These are phyloP conservation scores for Megalops cyprinoides DNA, from an alignment of 2,797 vertebrate genomes.

Conservation along the genomic window DNA sequence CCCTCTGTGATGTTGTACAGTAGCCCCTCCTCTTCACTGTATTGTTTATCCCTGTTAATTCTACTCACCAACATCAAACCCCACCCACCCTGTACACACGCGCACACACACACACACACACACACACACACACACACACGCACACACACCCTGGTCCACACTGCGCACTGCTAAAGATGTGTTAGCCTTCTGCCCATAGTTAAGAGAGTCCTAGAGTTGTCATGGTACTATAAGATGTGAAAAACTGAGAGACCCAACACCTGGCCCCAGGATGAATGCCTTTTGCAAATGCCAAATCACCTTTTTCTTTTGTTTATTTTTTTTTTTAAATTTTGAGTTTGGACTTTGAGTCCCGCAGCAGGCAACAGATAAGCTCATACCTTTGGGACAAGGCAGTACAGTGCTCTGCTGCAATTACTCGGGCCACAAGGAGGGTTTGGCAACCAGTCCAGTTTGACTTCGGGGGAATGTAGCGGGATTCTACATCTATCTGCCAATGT, in stretches of 20 bases:
- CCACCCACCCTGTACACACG: constrained; percentile 58
- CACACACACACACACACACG: constrained; percentile 10
- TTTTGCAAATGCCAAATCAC: constrained; percentile 2
- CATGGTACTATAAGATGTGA: constrained; percentile 61
- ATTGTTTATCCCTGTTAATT: constrained; percentile 70
- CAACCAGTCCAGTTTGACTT: neutral
- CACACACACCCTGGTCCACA: constrained; percentile 64
- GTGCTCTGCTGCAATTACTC: neutral
- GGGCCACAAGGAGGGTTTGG: neutral
- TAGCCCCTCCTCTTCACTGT: constrained; percentile 31
- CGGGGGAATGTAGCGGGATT: neutral
- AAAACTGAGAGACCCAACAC: constrained; percentile 35
- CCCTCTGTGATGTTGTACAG: constrained; percentile 67
- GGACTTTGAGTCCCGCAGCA: constrained; percentile 42
- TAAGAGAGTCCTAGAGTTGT: constrained; percentile 74
- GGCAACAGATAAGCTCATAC: constrained; percentile 15
- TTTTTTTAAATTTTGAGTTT: neutral
- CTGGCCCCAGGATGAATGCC: constrained; percentile 49
- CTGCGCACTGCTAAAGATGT: constrained; percentile 80
- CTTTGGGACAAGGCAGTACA: neutral
- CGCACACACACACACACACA: constrained; percentile 56
- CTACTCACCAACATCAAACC: constrained; percentile 48
- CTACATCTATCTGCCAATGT: neutral
- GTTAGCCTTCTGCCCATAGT: constrained; percentile 63
- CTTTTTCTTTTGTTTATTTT: neutral